Percentiles rank a stretch among this genome's conserved stretches.
Conservation (phyloP, 2,113 vertebrate species). For the Chiloscyllium plagiosum region DNA sequence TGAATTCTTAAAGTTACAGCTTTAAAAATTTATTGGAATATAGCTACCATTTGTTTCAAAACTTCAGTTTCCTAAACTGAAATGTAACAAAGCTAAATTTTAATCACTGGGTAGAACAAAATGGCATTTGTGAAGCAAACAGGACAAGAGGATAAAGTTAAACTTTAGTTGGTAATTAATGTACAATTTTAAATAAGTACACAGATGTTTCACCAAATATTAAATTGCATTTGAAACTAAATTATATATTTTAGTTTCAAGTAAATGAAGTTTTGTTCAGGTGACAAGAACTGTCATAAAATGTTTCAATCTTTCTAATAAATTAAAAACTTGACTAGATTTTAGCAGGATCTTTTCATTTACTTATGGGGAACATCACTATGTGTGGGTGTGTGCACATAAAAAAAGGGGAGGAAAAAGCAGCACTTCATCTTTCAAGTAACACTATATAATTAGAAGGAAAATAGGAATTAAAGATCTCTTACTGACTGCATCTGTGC, state of each 20-base stretch:
- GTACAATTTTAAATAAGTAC: not conserved
- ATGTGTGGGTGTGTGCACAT: not conserved
- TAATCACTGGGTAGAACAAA: not conserved
- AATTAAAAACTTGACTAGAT: not conserved
- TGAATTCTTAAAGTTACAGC: not conserved
- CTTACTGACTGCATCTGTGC: not conserved
- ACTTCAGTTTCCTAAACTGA: not conserved
- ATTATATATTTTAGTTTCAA: not conserved
- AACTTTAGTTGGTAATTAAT: not conserved
- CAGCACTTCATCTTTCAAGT: not conserved
- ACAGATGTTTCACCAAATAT: not conserved
- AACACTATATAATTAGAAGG: not conserved
- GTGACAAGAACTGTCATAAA: not conserved
- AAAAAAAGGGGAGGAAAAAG: not conserved
- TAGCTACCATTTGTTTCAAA: not conserved
- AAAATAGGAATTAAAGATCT: not conserved
- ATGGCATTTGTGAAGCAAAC: not conserved
- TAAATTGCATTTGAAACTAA: not conserved
- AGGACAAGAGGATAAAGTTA: not conserved
- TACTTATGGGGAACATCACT: not conserved
- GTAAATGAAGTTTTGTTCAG: not conserved
- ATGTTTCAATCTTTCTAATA: not conserved
- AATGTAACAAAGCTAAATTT: not conserved
- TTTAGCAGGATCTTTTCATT: not conserved
- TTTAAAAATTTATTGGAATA: not conserved